Conservation (phyloP, 2,113 vertebrate species). For the Thalassarche chlororhynchos region DNA sequence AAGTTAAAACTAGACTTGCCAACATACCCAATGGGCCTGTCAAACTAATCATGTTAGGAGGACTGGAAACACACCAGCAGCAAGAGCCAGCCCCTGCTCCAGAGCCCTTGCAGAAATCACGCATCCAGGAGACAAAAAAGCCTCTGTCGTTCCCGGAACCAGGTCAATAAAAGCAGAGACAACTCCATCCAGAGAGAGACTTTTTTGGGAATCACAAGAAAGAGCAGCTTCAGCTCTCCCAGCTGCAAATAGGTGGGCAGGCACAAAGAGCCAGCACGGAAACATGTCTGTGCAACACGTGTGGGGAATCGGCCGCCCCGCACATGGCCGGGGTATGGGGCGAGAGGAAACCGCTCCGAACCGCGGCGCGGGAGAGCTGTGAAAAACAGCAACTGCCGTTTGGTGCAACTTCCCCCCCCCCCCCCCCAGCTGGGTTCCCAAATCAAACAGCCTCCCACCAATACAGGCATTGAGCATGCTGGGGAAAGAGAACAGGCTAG, state of each 20-base stretch:
- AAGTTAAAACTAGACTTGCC: neutral
- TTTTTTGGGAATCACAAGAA: neutral
- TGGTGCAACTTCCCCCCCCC: neutral
- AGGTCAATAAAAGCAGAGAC: conserved; percentile 60
- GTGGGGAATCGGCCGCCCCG: neutral
- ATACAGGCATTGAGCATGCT: neutral
- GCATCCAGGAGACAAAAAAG: conserved; percentile 10
- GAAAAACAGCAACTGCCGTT: neutral
- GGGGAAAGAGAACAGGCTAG: neutral
- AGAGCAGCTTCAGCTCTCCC: neutral
- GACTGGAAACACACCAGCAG: conserved; percentile 40
- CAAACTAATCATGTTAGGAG: conserved; percentile 35
- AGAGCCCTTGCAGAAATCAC: neutral
- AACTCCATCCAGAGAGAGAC: conserved; percentile 23
- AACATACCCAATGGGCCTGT: conserved; percentile 40
- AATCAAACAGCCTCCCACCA: neutral
- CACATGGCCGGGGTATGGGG: neutral
- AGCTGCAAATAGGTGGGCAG: conserved; percentile 27
- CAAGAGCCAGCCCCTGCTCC: neutral
- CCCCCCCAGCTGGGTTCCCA: neutral
- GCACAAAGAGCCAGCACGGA: neutral
- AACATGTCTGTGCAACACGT: neutral
- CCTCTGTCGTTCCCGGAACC: conserved; percentile 45
- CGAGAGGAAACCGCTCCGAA: neutral
- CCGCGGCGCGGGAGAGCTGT: neutral